Conservation (phyloP, 1,140 invertebrate genomes). For the Papilio glaucus region DNA sequence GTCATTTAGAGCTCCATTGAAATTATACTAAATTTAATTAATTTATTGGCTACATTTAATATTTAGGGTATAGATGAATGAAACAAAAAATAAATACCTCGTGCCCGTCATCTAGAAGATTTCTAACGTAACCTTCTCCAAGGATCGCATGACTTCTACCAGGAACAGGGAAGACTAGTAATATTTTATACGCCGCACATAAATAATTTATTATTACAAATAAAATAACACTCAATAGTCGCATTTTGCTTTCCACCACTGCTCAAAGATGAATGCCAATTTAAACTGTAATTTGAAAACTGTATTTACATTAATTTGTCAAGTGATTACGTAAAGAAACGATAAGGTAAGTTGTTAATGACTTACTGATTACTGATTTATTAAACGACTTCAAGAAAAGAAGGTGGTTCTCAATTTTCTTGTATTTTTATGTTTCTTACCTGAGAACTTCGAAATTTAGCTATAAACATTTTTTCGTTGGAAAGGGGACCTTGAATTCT, state of each 20-base stretch:
- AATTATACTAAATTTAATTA: too few species aligned
- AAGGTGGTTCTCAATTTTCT: too few species aligned
- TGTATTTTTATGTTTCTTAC: too few species aligned
- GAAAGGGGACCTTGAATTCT: too few species aligned
- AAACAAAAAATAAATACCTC: slow-evolving; percentile 49
- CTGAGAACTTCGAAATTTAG: too few species aligned
- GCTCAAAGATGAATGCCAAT: neutral
- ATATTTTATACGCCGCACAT: slow-evolving; percentile 52
- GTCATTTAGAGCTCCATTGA: too few species aligned
- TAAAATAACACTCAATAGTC: slow-evolving; percentile 7
- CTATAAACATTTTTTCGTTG: too few species aligned
- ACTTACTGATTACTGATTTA: neutral
- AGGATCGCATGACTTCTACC: slow-evolving; percentile 56
- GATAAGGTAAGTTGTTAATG: slow-evolving; percentile 1
- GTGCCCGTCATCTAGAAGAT: slow-evolving; percentile 58
- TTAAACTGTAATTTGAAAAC: neutral
- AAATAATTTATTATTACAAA: slow-evolving; percentile 14
- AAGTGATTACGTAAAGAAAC: neutral
- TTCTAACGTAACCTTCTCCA: slow-evolving; percentile 54
- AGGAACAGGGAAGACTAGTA: slow-evolving; percentile 54
- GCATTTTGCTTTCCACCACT: slow-evolving; percentile 7
- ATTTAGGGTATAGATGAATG: too few species aligned
- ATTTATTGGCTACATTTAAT: too few species aligned
- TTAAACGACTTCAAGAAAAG: too few species aligned
- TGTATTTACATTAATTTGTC: neutral